Evolutionary conservation across 2,888 invertebrate species (phyloP), one percentile per base, ranked within the genome.

Genomic region (Ectropis crepuscularia): DNA sequence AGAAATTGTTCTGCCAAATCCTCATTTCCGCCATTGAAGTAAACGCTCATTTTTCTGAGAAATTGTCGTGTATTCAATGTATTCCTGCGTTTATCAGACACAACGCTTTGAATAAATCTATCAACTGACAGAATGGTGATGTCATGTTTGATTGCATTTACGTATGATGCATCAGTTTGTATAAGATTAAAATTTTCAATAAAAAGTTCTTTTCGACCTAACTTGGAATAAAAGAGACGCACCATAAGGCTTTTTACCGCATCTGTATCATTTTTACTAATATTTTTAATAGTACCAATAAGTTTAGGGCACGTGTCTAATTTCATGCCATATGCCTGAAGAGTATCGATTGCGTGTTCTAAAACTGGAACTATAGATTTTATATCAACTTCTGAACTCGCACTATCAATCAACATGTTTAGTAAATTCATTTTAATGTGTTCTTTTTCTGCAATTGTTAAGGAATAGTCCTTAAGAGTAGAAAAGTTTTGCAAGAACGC

Each of bases 61-160:
- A 87, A 90, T 6, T 67, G 58, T 43, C 69, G 55, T 7, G 49
- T 47, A 6, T 38, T 41, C 7, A 61, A 47, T 28, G 16, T 28
- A 28, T 28, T 28, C 16, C 16, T 28, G 16, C 16, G 16, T n/a
- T 49, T 39, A 8, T 59, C 53, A 8, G 12, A 49, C 1, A 71
- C 50, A 6, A 82, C 46, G 41, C 69, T 47, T 5, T 78, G 62
- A 6, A 81, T 72, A n/a, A 76, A 65, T 8, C 73, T 68, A 0
- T 79, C 75, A 2, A 67, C 46, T 6, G 72, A 62, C 0, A 88
- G 68, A 2, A 81, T 67, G 6, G 63, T 53, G 2, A 74, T 61
- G n/a, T 86, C 79, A 11, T 89, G 87, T 39, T 82, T 82, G 11
- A 89, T 65, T 0, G 76, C 85, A 62, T 89, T 89, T 0, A 85